Conservation (phyloP, 2,888 invertebrate species). For the Eupelmus urozonus region DNA sequence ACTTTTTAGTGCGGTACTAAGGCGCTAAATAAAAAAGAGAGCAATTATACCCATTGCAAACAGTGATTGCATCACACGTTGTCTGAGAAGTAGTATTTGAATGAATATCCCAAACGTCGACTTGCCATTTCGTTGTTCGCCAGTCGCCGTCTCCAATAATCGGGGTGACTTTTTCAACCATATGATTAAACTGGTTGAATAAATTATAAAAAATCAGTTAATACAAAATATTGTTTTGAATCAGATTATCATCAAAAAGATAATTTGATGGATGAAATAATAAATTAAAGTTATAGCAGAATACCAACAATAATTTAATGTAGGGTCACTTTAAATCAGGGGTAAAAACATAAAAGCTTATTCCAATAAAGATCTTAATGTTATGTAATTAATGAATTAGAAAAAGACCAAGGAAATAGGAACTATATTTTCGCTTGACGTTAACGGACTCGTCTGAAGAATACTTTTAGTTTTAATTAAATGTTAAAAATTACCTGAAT, state of each 20-base stretch:
- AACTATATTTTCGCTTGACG: background rate
- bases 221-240: no score
- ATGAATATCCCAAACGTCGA: conserved; percentile 77
- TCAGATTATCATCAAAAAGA: no score
- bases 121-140: conserved; percentile 75
- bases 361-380: conserved; percentile 1
- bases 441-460: no score
- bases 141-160: conserved; percentile 51
- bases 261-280: no score
- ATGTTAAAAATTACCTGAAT: conserved; percentile 80
- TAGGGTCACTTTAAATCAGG: no score
- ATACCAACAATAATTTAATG: no score
- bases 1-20: no score
- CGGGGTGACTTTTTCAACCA: conserved; percentile 78
- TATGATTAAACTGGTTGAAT: conserved; percentile 76
- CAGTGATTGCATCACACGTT: conserved; percentile 82
- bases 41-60: conserved; percentile 82
- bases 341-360: no score
- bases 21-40: no score
- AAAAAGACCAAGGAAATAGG: background rate
- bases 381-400: background rate
- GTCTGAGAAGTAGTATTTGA: conserved; percentile 67
- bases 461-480: conserved; percentile 2
- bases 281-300: no score
- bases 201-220: conserved; percentile 52